Conservation (phyloP, 2,113 vertebrate species). For the Chaetorhynchus papuensis region DNA sequence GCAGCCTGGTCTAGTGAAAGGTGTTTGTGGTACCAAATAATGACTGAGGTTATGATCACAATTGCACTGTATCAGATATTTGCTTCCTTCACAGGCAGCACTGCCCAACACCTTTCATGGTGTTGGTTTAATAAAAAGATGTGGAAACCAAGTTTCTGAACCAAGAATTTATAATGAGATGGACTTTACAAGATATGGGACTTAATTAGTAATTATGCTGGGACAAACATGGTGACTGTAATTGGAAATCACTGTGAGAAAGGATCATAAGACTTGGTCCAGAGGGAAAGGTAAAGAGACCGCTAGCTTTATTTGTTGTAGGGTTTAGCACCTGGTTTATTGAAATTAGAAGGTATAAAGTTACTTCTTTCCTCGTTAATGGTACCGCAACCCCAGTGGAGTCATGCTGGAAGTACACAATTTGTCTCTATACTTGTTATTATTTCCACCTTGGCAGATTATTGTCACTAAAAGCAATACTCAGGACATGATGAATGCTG, state of each 20-base stretch:
- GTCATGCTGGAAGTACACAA: not conserved
- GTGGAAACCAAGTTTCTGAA: not conserved
- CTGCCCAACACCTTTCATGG: not conserved
- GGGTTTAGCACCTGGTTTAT: not conserved
- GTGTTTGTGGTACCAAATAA: not conserved
- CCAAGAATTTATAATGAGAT: not conserved
- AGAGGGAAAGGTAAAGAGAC: not conserved
- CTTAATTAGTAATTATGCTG: not conserved
- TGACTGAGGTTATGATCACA: not conserved
- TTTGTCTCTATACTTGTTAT: not conserved
- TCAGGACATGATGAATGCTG: not conserved
- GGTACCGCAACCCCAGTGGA: not conserved
- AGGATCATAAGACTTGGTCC: not conserved
- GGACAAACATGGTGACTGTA: not conserved
- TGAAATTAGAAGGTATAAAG: not conserved
- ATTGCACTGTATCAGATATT: not conserved
- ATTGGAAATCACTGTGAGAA: not conserved
- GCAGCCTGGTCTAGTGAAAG: not conserved
- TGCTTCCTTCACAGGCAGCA: not conserved
- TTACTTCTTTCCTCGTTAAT: not conserved
- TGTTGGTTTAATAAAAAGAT: not conserved
- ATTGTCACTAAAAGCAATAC: not conserved
- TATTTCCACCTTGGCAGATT: not conserved
- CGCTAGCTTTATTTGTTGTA: not conserved
- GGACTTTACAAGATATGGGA: not conserved